Conservation (phyloP, 2,797 vertebrate genomes). For the Cossypha niveicapilla region DNA sequence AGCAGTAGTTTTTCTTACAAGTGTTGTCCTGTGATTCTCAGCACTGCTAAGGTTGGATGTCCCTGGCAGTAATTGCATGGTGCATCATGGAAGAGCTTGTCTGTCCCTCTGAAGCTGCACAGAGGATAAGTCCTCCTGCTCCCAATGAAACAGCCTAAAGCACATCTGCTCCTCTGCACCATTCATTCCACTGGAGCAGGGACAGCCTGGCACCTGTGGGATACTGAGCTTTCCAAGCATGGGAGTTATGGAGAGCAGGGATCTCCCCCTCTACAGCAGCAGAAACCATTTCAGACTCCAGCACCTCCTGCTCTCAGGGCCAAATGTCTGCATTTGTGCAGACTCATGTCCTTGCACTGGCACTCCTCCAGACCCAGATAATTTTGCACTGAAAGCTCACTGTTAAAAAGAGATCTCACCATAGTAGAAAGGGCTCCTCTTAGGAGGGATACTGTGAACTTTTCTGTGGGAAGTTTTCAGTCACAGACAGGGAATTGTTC, state of each 20-base stretch:
- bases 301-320: neutral
- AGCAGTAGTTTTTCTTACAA: neutral
- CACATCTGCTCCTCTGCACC: neutral
- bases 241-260: neutral
- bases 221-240: neutral
- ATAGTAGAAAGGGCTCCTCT: neutral
- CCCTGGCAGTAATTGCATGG: neutral
- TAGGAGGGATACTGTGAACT: neutral
- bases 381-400: neutral
- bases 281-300: neutral
- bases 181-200: neutral
- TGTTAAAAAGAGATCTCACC: neutral
- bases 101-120: rapidly evolving
- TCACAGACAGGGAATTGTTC: neutral
- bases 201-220: neutral
- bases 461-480: neutral
- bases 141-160: neutral
- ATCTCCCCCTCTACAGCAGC: neutral
- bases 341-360: neutral
- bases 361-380: neutral
- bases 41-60: neutral
- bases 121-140: neutral
- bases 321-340: neutral
- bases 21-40: neutral
- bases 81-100: neutral